Base-by-base conservation (phyloP, 2,113 vertebrate genomes). In the Microcebus jonahi region DNA sequence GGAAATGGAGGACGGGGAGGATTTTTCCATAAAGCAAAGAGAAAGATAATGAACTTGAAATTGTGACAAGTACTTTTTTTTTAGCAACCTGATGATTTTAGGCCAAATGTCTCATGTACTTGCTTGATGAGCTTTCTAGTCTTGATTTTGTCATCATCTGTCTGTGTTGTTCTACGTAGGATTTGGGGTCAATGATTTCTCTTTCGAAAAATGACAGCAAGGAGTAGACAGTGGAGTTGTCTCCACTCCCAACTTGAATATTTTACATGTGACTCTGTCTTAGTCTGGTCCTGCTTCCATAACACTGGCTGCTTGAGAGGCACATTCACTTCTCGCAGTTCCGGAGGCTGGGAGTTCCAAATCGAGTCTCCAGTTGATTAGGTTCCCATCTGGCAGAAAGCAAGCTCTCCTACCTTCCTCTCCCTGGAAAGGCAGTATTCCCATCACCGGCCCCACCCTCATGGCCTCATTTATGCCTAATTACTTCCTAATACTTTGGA, bases 311-410 rank as follows among this genome's bases (percentile, higher is more conserved):
- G 9, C 18, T 53, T 18, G 5, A 88, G 13, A 12, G 18, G 8
- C 27, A 71, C 27, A 34, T 34, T 8, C 20, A 2, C 21, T 55
- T 27, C 53, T n/a, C 67, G 34, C 13, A 25, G 61, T 29, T 45
- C 61, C 42, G 3, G 48, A 70, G 15, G 15, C 50, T 39, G 5
- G 36, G 34, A 12, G 34, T 10, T 34, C 10, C 25, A 45, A 20
- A 8, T 21, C 34, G 39, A 53, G n/a, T 6, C 53, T 4, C 9
- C 0, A 0, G 10, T 2, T 1, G 31, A 8, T 23, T 1, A 5
- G 8, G 10, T 31, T 36, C 57, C 84, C 50, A 36, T 27, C 11
- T 25, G 29, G 61, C 4, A 48, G 17, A 50, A 12, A 14, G 18
- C 13, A 1, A 57, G 39, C 17, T 18, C 55, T 4, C 6, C 20